phyloP scores from a whole-genome alignment of 1,140 invertebrate genomes.

The Pomacea maculata region DNA sequence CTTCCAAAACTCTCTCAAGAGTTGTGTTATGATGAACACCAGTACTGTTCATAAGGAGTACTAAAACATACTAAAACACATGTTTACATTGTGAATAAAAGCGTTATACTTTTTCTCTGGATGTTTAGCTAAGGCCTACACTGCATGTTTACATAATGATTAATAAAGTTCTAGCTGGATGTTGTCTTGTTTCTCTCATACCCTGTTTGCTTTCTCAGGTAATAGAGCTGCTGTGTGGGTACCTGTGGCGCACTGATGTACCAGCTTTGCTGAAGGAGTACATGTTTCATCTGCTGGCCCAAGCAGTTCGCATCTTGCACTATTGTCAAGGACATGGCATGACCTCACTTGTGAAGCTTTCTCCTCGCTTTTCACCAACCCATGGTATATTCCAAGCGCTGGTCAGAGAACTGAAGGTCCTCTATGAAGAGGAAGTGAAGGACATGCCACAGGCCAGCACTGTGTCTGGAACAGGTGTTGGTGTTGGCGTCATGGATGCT shows the following conservation, averaged over 20 bases:
- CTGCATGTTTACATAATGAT: too few relatives aligned
- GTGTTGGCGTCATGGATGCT: conserved; percentile 55
- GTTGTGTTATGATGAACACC: too few relatives aligned
- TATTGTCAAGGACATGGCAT: conserved; percentile 37
- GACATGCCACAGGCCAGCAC: conserved; percentile 41
- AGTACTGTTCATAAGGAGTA: too few relatives aligned
- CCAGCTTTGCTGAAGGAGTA: conserved; percentile 63
- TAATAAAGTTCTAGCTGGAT: too few relatives aligned
- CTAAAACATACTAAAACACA: too few relatives aligned
- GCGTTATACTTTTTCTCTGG: too few relatives aligned
- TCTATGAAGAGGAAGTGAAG: conserved; percentile 60
- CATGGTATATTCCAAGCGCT: conserved; percentile 53
- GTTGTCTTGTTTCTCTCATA: too few relatives aligned
- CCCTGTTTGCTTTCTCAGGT: conserved; percentile 46
- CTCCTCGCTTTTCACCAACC: conserved; percentile 49
- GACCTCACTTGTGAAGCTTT: conserved; percentile 44
- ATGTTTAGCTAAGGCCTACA: too few relatives aligned
- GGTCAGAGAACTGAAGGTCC: conserved; percentile 56
- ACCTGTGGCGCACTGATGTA: conserved; percentile 60
- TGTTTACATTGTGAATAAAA: too few relatives aligned
- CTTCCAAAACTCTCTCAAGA: too few relatives aligned
- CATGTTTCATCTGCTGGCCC: conserved; percentile 61
- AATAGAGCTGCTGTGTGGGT: conserved; percentile 57
- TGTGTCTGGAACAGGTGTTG: conserved; percentile 45
- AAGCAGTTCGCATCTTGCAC: conserved; percentile 57